phyloP scores from a whole-genome alignment of 1,140 invertebrate species.

The Macrostomum lignano region DNA sequence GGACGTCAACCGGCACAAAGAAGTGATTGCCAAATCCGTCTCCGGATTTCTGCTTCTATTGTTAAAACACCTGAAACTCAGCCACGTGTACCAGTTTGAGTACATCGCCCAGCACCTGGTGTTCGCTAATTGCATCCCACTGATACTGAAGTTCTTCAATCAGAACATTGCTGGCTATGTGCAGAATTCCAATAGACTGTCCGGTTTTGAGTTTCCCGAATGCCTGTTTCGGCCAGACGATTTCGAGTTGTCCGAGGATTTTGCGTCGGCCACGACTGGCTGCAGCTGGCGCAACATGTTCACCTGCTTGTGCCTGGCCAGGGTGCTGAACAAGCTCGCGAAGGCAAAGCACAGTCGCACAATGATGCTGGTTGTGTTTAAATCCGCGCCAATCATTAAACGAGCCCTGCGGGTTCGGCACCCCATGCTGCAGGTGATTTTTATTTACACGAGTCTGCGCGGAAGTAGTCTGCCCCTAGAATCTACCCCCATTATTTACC shows the following conservation, averaged over 20 bases:
- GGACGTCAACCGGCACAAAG: constrained; percentile 88
- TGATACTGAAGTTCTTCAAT: constrained; percentile 94
- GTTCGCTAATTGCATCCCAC: constrained; percentile 92
- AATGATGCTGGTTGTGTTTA: constrained; percentile 98
- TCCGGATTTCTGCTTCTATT: constrained; percentile 68
- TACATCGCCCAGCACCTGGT: constrained; percentile 94
- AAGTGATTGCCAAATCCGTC: constrained; percentile 90
- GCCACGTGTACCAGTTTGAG: constrained; percentile 93
- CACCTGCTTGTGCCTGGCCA: constrained; percentile 77
- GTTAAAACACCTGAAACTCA: constrained; percentile 92
- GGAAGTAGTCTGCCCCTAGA: no score
- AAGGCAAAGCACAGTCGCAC: constrained; percentile 98
- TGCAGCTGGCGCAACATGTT: constrained; percentile 95
- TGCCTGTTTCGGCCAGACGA: not conserved
- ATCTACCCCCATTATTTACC: no score
- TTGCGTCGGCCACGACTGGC: no score
- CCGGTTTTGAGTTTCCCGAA: not conserved
- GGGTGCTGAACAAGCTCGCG: constrained; percentile 87
- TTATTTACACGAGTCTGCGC: no score
- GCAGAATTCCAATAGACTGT: constrained; percentile 35
- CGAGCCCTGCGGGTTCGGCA: constrained; percentile 59
- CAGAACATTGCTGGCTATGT: constrained; percentile 87
- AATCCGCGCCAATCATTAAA: constrained; percentile 90
- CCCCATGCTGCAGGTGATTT: constrained; percentile 94
- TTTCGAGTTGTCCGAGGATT: no score